These are phyloP conservation scores for Listrodromus nycthemerus DNA, from an alignment of 2,888 invertebrate species.

Conservation along the genomic window DNA sequence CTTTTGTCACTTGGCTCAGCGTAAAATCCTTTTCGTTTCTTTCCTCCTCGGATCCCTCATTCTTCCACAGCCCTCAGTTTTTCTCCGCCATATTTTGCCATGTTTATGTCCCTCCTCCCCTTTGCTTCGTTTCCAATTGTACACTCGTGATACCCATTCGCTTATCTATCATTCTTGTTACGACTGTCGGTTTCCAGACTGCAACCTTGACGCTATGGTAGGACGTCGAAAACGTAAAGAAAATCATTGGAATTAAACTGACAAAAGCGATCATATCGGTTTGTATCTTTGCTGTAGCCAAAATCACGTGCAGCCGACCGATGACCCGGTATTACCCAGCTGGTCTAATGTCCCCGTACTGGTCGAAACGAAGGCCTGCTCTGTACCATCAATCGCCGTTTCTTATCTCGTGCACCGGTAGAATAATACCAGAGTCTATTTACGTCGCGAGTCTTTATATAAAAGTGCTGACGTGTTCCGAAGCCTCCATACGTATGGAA, in stretches of 20 bases:
- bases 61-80: conserved; percentile 34
- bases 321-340: not conserved
- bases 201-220: not conserved
- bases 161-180: conserved; percentile 81
- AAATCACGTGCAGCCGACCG: no score
- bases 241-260: no score
- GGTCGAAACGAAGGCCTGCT: conserved; percentile 4
- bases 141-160: no score
- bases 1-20: conserved; percentile 81
- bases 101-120: conserved; percentile 58
- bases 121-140: conserved; percentile 68
- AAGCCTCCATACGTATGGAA: conserved; percentile 35
- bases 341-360: conserved; percentile 17
- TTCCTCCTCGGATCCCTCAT: conserved; percentile 27
- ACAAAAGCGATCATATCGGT: no score
- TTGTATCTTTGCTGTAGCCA: no score
- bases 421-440: conserved; percentile 61
- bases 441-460: conserved; percentile 58
- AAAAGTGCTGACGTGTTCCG: conserved; percentile 54
- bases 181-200: conserved; percentile 59
- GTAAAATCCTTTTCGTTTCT: conserved; percentile 60
- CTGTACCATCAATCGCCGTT: conserved; percentile 16
- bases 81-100: conserved; percentile 40
- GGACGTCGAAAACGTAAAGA: no score
- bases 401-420: no score